phyloP scores from a whole-genome alignment of 2,113 vertebrate species.

The Ictalurus punctatus region DNA sequence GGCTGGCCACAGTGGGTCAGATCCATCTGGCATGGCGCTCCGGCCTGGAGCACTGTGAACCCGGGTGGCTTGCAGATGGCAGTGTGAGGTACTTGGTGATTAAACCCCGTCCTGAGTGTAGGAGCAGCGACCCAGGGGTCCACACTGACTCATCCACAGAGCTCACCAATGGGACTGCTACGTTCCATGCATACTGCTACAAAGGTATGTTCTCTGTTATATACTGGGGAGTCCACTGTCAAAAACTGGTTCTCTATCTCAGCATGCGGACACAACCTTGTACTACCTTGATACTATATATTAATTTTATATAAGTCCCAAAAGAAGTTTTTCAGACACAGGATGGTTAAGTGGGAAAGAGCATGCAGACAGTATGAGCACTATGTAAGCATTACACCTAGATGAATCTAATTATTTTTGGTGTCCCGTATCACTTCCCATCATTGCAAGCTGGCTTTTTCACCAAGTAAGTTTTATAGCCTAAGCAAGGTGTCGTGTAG shows the following conservation, averaged over 20 bases:
- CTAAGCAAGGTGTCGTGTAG: too few species aligned
- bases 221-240: background rate
- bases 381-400: background rate
- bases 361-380: background rate
- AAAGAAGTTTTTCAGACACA: background rate
- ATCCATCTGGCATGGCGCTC: slow-evolving; percentile 87
- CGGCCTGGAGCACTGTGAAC: slow-evolving; percentile 87
- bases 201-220: slow-evolving; percentile 71
- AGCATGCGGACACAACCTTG: background rate
- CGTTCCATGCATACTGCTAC: slow-evolving; percentile 89
- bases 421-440: background rate
- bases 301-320: background rate
- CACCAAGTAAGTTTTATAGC: background rate
- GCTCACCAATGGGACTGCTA: slow-evolving; percentile 67
- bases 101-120: slow-evolving; percentile 78
- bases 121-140: slow-evolving; percentile 76
- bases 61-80: slow-evolving; percentile 90
- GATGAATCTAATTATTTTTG: too few species aligned
- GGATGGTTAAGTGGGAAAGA: background rate
- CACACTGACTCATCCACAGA: slow-evolving; percentile 75
- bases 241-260: background rate
- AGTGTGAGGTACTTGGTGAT: slow-evolving; percentile 86
- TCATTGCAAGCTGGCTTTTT: background rate
- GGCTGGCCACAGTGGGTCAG: slow-evolving; percentile 87
- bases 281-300: background rate